These are phyloP conservation scores for Hemaris fuciformis DNA, from an alignment of 2,888 invertebrate genomes.

Conservation along the genomic window DNA sequence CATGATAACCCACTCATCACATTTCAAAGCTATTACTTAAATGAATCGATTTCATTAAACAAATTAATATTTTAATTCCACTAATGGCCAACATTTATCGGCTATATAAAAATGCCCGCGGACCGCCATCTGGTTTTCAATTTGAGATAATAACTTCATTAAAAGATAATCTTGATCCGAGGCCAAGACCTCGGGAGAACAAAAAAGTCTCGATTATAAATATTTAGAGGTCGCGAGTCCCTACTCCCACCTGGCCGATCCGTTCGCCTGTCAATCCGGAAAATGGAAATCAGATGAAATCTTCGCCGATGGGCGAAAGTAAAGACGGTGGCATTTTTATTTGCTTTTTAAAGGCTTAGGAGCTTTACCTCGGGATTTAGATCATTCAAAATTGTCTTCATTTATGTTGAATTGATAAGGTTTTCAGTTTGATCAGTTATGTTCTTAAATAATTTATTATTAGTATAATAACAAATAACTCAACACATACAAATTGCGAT, in stretches of 20 bases:
- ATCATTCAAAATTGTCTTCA: too few relatives aligned
- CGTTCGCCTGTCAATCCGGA: conserved; percentile 26
- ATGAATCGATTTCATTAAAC: neutral
- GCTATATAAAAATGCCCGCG: neutral
- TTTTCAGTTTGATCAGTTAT: too few relatives aligned
- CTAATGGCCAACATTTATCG: neutral
- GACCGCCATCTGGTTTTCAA: conserved; percentile 4
- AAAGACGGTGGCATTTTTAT: too few relatives aligned
- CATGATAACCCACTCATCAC: neutral
- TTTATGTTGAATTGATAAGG: too few relatives aligned
- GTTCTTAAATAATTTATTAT: too few relatives aligned
- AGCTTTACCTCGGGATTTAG: too few relatives aligned
- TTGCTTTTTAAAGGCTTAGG: too few relatives aligned
- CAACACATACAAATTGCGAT: too few relatives aligned
- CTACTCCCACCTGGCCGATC: conserved; percentile 21
- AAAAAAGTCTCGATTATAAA: conserved; percentile 19
- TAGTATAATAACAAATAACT: too few relatives aligned
- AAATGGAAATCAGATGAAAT: conserved; percentile 28
- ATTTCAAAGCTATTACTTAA: neutral
- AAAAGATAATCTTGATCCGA: conserved; percentile 3
- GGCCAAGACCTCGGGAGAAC: neutral
- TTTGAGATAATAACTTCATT: conserved; percentile 12
- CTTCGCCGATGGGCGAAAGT: neutral
- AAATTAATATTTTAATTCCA: neutral
- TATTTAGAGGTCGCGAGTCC: conserved; percentile 18